Evolutionary conservation across 2,797 vertebrate genomes (phyloP).

Genomic region (Danio tinwini): DNA sequence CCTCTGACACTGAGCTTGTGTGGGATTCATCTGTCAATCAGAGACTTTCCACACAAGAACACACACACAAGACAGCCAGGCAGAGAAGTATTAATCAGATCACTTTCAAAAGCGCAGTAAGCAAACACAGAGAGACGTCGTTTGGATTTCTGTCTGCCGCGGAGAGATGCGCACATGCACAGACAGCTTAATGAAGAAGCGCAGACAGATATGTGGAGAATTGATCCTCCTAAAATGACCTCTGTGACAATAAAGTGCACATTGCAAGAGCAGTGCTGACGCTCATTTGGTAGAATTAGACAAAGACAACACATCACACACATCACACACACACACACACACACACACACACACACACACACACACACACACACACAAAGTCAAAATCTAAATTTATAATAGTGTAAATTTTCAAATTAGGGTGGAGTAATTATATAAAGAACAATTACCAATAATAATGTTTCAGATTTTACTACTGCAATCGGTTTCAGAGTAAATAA

Average conservation of each 20-base stretch:
- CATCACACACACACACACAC: background rate
- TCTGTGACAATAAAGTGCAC: constrained; percentile 7
- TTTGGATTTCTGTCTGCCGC: constrained; percentile 13
- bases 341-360: background rate
- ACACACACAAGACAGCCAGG: constrained; percentile 2
- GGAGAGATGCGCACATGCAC: constrained; percentile 4
- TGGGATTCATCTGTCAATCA: constrained; percentile 56
- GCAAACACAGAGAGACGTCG: constrained; percentile 9
- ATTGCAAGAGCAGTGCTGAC: background rate
- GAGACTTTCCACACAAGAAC: constrained; percentile 47
- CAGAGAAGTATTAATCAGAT: constrained; percentile 20
- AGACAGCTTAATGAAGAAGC: constrained; percentile 13
- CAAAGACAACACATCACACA: too few species aligned
- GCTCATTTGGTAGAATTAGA: background rate
- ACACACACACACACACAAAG: background rate
- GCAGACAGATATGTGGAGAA: constrained; percentile 6
- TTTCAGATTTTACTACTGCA: too few species aligned
- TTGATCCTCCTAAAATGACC: background rate
- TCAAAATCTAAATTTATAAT: too few species aligned
- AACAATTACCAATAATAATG: too few species aligned
- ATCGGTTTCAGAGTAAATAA: too few species aligned
- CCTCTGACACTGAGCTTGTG: constrained; percentile 33
- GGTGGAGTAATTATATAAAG: too few species aligned
- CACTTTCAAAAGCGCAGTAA: background rate
- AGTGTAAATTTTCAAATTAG: too few species aligned